Base-by-base conservation (phyloP, 1,140 invertebrate species). In the Drosophila novamexicana region DNA sequence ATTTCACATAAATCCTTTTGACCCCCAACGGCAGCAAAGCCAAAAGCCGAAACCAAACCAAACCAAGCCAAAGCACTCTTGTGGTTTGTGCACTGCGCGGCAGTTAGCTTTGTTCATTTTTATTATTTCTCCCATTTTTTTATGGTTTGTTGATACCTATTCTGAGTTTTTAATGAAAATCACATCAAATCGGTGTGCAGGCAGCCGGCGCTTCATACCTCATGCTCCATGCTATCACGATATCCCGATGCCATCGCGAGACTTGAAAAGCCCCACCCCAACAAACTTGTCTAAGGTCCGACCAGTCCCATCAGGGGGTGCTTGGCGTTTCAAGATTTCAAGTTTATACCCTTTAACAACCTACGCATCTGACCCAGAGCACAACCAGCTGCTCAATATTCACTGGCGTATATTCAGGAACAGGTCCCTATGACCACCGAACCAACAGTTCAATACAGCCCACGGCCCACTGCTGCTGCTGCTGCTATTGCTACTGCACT, bases 161-260 rank as follows among this genome's bases (percentile, higher is more conserved):
- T 74, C 58, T 86, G 77, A 67, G 81, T 80, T 80, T 89, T 89
- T 86, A 86, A 86, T 88, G 83, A 83, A 88, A 86, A 88, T 88
- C 79, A 76, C 84, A 83, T 88, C 83, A 80, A 88, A 88, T 88
- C 83, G 73, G 88, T 88, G 83, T 89, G 77, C 83, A 69, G 63
- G 69, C 75, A 77, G 72, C 79, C 66, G 52, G 8, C 14, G 44
- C 56, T 57, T 52, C 34, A 59, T 44, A n/a, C 37, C 9, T 7
- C 45, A 67, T n/a, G 40, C 8, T 50, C 29, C 22, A n/a, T 10
- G 39, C 42, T 42, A 14, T 1, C n/a, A 6, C 10, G 9, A 14
- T 40, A 12, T 5, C 29, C 42, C 6, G 14, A 16, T 67, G 47
- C 34, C 44, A 58, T 29, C 68, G 79, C 73, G 66, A 53, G 75